Evolutionary conservation across 2,113 vertebrate species (phyloP), one percentile per base, ranked within the genome.

Genomic region (Zosterops japonicus): DNA sequence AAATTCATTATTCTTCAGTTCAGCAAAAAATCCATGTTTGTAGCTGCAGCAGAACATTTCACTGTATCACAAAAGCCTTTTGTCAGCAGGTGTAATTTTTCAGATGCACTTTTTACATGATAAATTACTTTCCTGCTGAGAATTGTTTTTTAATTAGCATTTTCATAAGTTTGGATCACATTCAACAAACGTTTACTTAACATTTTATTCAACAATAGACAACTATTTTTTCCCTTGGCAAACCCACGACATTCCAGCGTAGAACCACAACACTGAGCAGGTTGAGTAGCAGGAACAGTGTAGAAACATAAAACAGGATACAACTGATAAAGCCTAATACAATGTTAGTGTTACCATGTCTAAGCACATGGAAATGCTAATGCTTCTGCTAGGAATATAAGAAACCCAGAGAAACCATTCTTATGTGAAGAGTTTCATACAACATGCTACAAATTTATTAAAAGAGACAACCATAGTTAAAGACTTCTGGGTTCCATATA

Each of bases 51-150:
- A 35, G 76, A 95, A 86, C 18, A 14, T 33, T 57, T 49, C 7
- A 67, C 12, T 4, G 0, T 21, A 75, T 29, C 46, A 65, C 20
- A 90, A 24, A 83, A 81, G 87, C 61, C 80, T 71, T 84, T 46
- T 91, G 36, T 53, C 77, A 55, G 19, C 1, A 0, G 24, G 50
- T 41, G 13, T 61, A 77, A 86, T 67, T 80, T 60, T 80, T 60
- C 20, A 1, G 76, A 76, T 31, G 44, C 33, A 60, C 8, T 64
- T 90, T 69, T 80, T 46, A 70, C 8, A n/a, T 23, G 46, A 86
- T 76, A 69, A 94, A 90, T 83, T 88, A 80, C 86, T 57, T 72
- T 49, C 76, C 91, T 74, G 84, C 52, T 83, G 93, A 89, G 72
- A 60, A 75, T 6, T 78, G 60, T 10, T 70, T 81, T 93, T 75